Evolutionary conservation across 2,113 vertebrate species (phyloP), one percentile per base, ranked within the genome.

Genomic region (Orycteropus afer): DNA sequence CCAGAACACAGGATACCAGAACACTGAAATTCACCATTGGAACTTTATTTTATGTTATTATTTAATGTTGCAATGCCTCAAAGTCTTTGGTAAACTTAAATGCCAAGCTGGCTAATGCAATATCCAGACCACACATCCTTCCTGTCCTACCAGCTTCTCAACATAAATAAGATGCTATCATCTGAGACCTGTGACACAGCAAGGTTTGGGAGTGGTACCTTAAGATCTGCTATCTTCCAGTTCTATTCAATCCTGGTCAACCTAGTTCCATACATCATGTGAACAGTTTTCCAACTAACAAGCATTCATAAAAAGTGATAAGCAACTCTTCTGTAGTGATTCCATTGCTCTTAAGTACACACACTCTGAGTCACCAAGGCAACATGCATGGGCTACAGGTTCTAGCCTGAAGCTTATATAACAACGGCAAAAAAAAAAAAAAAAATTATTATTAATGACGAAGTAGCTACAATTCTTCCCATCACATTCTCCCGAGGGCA

Each of bases 71-170:
- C 65, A 95, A 90, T 74, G 69, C 32, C 15, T 88, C 63, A 59
- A 94, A 74, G 12, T 97, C 73, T 76, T 53, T 40, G 32, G 45
- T 42, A 93, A 85, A 86, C 74, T 88, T 80, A 55, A 95, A 42
- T 84, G 89, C 63, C 84, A 88, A 76, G 18, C 76, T 89, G 82
- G 61, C 49, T 88, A 82, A 79, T 15, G 69, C 71, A 83, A 65
- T 77, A 93, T 63, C 88, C 81, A 96, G 42, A 94, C 63, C 71
- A 93, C 67, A 93, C 13, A 40, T 63, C 51, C 42, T 90, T 86
- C 93, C 93, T 83, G 78, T 55, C 74, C 67, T 95, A 88, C 79
- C 74, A 95, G 95, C 77, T 96, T 92, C 86, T 89, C 42, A n/a
- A 55, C 77, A 69, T 78, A 81, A 87, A 29, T 22, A 85, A 93